Base-by-base conservation (phyloP, 2,113 vertebrate genomes). In the Thymallus thymallus region DNA sequence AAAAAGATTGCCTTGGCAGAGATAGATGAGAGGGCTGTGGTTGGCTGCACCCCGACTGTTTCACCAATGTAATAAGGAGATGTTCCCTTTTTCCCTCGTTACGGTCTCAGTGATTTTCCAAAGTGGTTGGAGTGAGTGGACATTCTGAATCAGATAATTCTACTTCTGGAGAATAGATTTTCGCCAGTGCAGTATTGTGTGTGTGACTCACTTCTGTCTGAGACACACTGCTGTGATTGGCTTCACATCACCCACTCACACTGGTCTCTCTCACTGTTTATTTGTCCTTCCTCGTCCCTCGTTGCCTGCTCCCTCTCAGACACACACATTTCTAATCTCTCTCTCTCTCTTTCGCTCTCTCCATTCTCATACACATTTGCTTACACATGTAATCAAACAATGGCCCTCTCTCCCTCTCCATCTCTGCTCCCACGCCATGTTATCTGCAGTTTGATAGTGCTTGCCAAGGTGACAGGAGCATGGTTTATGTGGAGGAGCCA, bases 1-100 rank as follows among this genome's bases (percentile, higher is more conserved):
- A 76, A 82, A 85, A 80, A 84, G 86, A 84, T 83, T 80, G 87
- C 85, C 81, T 86, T 89, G 88, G 87, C 84, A 84, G 83, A 88
- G 88, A 88, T 84, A 51, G 14, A 84, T 83, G 81, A 78, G 72
- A 76, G 71, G 77, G 88, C 86, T 80, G 78, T 81, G 89, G 85
- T 86, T 82, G 85, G 86, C 76, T 87, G 83, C 78, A 1, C 82
- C 81, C 76, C 84, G 75, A 75, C 82, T 56, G 71, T 85, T 85
- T 83, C 80, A 84, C 85, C 82, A 88, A 88, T 88, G 78, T 87
- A 83, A 87, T 87, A 89, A 78, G 75, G 71, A 72, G 9, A n/a
- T 74, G 61, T 32, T 51, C 75, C 69, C 45, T 68, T 69, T 74
- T 67, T 48, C 45, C 78, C 76, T 18, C 16, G 48, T 51, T 68